Evolutionary conservation across 2,113 vertebrate genomes (phyloP).

Genomic region (Hemibagrus wyckioides): DNA sequence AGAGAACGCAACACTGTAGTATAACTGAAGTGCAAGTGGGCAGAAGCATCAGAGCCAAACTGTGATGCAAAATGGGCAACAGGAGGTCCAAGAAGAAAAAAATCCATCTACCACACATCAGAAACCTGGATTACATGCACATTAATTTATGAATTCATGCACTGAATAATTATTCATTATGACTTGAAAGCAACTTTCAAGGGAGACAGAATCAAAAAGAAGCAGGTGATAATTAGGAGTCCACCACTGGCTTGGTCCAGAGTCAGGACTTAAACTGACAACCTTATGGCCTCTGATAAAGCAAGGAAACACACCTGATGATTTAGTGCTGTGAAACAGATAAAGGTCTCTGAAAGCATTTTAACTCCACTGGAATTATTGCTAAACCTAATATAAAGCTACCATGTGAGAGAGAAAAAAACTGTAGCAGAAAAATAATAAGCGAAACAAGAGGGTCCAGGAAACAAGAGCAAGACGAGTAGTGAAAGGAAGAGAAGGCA

Average conservation of each 20-base stretch:
- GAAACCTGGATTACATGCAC: background rate
- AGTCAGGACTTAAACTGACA: background rate
- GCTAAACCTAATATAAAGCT: background rate
- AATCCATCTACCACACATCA: background rate
- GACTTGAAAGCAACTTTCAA: conserved; percentile 19
- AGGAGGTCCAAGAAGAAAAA: background rate
- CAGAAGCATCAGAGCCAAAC: background rate
- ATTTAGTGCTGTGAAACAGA: background rate
- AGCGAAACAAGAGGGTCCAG: background rate
- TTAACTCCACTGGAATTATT: background rate
- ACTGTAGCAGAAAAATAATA: no score
- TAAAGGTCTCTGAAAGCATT: background rate
- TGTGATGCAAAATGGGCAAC: background rate
- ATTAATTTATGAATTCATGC: conserved; percentile 1
- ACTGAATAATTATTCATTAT: conserved; percentile 13
- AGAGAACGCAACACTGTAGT: background rate
- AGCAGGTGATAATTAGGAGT: conserved; percentile 4
- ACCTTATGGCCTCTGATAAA: background rate
- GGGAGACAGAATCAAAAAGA: background rate
- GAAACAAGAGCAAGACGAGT: background rate
- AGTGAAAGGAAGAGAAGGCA: background rate
- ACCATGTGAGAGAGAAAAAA: background rate
- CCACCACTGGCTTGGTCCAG: no score
- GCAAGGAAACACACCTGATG: background rate
- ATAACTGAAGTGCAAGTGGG: background rate